Base-by-base conservation (phyloP, 2,888 invertebrate genomes). In the Leptarthrus brevirostris region DNA sequence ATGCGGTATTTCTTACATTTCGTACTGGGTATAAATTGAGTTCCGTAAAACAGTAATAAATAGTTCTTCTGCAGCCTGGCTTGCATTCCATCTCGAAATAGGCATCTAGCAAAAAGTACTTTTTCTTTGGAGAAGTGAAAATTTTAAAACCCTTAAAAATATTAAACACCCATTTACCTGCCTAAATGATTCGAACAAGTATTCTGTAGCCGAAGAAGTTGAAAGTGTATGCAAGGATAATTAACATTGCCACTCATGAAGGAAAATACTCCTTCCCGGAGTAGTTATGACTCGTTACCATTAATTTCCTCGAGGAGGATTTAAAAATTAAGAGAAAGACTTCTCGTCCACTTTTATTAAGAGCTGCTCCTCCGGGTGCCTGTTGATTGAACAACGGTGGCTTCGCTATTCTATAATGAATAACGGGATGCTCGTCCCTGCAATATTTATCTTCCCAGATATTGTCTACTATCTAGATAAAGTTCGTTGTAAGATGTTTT, bases 271-370 rank as follows among this genome's bases (percentile, higher is more conserved):
- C 1, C 30, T 30, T 8, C 0, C 8, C 8, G 30, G 30, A 30
- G 8, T 6, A 30, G 30, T 30, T 30, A 30, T 30, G 30, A 30
- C 30, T 30, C 30, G 8, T 30, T 30, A 30, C 30, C 30, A 30
- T 30, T 30, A 30, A 8, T 8, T 8, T 30, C 8, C 30, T 30
- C 8, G 8, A 30, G 30, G 12, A 12, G 56, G 10, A 22, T n/a
- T 56, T n/a, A 16, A 56, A 56, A 56, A 56, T 56, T 24, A 56
- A 56, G 26, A 56, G 26, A 56, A 56, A 30, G 30, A 56, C n/a
- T n/a, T 6, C 5, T 8, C 16, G 14, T n/a, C 26, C 26, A 56
- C 30, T 56, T 56, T 26, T 56, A 24, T 30, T 3, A 30, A 16
- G 30, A 3, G 8, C 26, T 26, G 8, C 14, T 24, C 30, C 16